Conservation (phyloP, 23 tunicate genomes). For the Corella eumyota region DNA sequence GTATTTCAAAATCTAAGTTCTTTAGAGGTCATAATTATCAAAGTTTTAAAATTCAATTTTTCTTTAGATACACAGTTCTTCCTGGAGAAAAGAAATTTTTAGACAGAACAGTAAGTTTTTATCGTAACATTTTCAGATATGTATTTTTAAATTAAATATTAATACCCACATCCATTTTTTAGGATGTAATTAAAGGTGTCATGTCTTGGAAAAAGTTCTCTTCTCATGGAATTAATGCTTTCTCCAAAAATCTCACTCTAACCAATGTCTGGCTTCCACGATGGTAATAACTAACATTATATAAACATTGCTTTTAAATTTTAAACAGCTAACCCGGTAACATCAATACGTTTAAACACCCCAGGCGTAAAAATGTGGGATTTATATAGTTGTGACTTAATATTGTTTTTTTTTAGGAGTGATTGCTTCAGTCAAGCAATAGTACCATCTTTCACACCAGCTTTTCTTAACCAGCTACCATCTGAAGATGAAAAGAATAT, state of each 20-base stretch:
- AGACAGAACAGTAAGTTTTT: slow-evolving; percentile 24
- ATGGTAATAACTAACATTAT: too few relatives aligned
- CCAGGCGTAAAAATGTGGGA: neutral
- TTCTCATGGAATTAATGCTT: slow-evolving; percentile 46
- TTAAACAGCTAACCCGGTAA: too few relatives aligned
- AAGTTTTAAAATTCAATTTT: neutral
- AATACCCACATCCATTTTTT: neutral
- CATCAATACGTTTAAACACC: neutral
- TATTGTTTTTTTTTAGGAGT: slow-evolving; percentile 26
- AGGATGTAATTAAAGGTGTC: slow-evolving; percentile 71
- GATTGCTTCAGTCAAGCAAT: slow-evolving; percentile 62
- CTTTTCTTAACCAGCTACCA: slow-evolving; percentile 12
- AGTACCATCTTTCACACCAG: slow-evolving; percentile 35
- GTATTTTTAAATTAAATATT: too few relatives aligned
- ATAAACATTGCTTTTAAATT: too few relatives aligned
- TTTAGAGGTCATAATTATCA: neutral
- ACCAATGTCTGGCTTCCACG: slow-evolving; percentile 46
- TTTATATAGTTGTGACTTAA: neutral
- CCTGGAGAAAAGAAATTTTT: slow-evolving; percentile 45
- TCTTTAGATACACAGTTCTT: slow-evolving; percentile 26
- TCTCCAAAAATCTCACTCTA: slow-evolving; percentile 27
- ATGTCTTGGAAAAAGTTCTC: slow-evolving; percentile 79
- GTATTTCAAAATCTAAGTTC: too few relatives aligned
- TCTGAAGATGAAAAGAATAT: slow-evolving; percentile 18
- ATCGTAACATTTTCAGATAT: neutral